Base-by-base conservation (phyloP, 2,797 vertebrate genomes). In the Alosa sapidissima region DNA sequence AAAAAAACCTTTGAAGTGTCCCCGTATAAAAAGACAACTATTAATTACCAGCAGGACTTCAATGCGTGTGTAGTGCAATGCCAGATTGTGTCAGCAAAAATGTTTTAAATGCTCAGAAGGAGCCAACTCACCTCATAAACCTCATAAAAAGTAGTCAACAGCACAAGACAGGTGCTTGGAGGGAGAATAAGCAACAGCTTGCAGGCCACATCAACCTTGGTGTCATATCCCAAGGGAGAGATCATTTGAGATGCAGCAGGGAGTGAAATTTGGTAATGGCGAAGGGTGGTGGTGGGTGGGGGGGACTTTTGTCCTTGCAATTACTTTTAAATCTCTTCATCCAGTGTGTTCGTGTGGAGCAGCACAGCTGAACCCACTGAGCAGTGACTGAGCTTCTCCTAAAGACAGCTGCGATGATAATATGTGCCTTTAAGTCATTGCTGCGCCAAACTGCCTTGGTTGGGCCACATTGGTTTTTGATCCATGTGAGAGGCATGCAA, bases 401-500 rank as follows among this genome's bases (percentile, higher is more conserved):
- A 16, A 49, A 83, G 52, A 51, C 72, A 45, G 52, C 72, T 81
- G 83, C 33, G 60, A 86, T 55, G 83, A 78, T 52, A 24, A 87
- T 41, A 47, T 9, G 16, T 81, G 84, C 47, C 72, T 84, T 81
- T 33, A 78, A 86, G 45, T 84, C 84, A 81, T 33, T 54, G 41
- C 83, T 83, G 86, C 54, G 11, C 28, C 9, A 51, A 51, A 47
- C 33, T 68, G 86, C 65, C 78, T 54, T 45, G 55, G 48, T 54
- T 33, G 55, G 48, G 81, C 62, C 48, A 62, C 21, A 8, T 81
- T 49, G 19, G 5, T 19, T 19, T 84, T 85, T 82, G 81, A 85
- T 84, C 58, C 16, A 21, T 62, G 45, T 28, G 33, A n/a, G 52
- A 75, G 14, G 81, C 49, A 41, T 52, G 21, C 62, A 82, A 45